Evolutionary conservation across 2,113 vertebrate genomes (phyloP).

Genomic region (Agapornis roseicollis): DNA sequence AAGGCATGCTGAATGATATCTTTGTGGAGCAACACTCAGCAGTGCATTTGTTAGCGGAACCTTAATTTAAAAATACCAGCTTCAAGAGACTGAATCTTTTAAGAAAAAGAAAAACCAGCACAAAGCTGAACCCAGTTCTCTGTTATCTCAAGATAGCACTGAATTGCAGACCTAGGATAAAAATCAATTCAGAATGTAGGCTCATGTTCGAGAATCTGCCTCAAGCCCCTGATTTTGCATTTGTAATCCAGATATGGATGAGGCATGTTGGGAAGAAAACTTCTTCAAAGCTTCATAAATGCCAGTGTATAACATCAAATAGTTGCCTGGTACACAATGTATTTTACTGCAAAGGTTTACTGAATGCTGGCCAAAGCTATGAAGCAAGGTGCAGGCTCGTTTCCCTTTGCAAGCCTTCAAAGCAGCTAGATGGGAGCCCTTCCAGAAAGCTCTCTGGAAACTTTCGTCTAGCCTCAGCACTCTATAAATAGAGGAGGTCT

Average conservation of each 20-base stretch:
- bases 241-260: background rate
- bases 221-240: background rate
- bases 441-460: constrained; percentile 51
- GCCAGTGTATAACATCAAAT: fast-evolving
- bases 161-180: background rate
- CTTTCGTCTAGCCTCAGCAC: background rate
- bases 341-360: background rate
- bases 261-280: background rate
- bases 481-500: constrained; percentile 63
- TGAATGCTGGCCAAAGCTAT: background rate
- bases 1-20: background rate
- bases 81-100: background rate
- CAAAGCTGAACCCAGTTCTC: background rate
- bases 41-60: background rate
- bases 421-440: background rate
- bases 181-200: background rate
- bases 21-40: background rate
- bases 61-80: background rate
- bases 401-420: background rate
- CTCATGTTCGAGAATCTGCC: background rate
- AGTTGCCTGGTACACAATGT: background rate
- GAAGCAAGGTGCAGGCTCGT: background rate
- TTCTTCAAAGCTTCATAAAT: background rate
- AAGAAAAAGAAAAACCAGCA: background rate
- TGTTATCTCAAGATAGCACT: background rate